Evolutionary conservation across 2,888 invertebrate species (phyloP), one percentile per base, ranked within the genome.

Genomic region (Sarcophaga caerulescens): DNA sequence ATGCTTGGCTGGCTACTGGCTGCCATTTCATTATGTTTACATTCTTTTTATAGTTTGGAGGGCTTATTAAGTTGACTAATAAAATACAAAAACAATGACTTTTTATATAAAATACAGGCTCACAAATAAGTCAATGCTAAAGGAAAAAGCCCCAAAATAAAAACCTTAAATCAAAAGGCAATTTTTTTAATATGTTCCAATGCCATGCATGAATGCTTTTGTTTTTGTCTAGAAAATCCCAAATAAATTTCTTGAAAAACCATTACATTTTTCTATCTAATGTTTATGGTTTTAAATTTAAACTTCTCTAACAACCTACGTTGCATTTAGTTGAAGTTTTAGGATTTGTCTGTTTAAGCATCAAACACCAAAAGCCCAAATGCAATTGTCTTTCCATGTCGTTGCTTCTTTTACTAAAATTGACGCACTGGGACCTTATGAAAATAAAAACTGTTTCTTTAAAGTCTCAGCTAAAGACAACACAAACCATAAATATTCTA

Each of bases 381-480:
- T 84, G 79, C 75, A 84, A 84, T 79, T 75, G 74, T 75, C 59
- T 79, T 63, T 79, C 59, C 65, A 79, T 69, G 69, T 84, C 74
- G 74, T 65, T 84, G 83, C 74, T 70, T 74, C 57, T 65, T 84
- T 44, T 4, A 57, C 44, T 21, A 65, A 69, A 75, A 79, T 79
- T 65, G 65, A 84, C 69, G 70, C 75, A 59, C 70, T 60, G 84
- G 84, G 65, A 75, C n/a, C 63, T 25, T 45, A 74, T 52, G 57
- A 52, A 52, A 52, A 14, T 14, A 52, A 14, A 14, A 52, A 17
- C 25, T 68, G 47, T 12, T 44, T 75, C n/a, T 60, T 59, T 63
- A 70, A 74, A 63, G 74, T 69, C 79, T 70, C 69, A 45, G n/a
- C 17, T 59, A 62, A 74, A 84, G 75, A 76, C 63, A 82, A 82